Evolutionary conservation across 2,888 invertebrate species (phyloP), one percentile per base, ranked within the genome.

Genomic region (Calliphora vomitoria): DNA sequence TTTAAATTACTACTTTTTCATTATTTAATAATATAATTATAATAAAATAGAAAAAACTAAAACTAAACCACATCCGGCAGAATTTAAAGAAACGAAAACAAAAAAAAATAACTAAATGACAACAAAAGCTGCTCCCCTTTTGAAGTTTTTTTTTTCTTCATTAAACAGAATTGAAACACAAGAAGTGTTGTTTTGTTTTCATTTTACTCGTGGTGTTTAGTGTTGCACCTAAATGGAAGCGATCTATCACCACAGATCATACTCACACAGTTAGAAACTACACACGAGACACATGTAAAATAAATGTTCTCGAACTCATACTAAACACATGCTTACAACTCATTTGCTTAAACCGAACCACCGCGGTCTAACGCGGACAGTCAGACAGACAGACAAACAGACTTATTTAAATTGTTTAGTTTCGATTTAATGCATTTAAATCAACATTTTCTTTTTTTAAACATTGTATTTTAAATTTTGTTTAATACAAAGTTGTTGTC

Each of bases 391-490:
- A n/a, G 15, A 58, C n/a, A n/a, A 25, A 62, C 41, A 69, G 11
- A 66, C 71, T 64, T 60, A 41, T 76, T 81, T 76, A 69, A 81
- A 85, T 76, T 72, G 31, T 64, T 81, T 47, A 35, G 50, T 66
- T 86, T 64, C 18, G 50, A 53, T 68, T 82, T 64, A 41, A 41
- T 75, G 60, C 87, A 88, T 89, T 88, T 89, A 84, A 85, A 88
- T 87, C 88, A 89, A 90, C 89, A 90, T 89, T 64, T 75, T 31
- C 11, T n/a, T 18, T 90, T 89, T 90, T 90, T 89, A 89, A 89
- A 90, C 89, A 84, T 85, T 90, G 87, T 82, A 72, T 79, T 86
- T 82, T 58, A 4, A 8, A 25, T 72, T 44, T 68, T 50, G 38
- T 68, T 68, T n/a, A 66, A 20, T 58, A 60, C 3, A 68, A 69